phyloP scores from a whole-genome alignment of 2,113 vertebrate genomes.

The Gopherus evgoodei region DNA sequence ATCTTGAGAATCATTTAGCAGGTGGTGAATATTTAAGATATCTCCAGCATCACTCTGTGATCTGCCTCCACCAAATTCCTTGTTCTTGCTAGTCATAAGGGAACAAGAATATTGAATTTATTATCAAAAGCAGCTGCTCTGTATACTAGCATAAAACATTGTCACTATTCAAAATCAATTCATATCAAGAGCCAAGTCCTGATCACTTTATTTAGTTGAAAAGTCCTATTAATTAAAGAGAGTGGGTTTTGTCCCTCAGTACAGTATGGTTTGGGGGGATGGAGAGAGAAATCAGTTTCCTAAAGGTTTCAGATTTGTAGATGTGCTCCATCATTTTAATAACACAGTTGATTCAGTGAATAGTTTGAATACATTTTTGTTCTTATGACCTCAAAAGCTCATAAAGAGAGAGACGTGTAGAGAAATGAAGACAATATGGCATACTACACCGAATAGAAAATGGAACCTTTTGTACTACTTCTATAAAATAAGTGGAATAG shows the following conservation, averaged over 20 bases:
- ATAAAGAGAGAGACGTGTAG: neutral
- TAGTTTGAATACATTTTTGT: neutral
- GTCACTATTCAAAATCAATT: neutral
- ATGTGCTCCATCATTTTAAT: neutral
- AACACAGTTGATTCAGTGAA: neutral
- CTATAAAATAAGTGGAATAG: fast-evolving
- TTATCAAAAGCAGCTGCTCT: neutral
- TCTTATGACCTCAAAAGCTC: neutral
- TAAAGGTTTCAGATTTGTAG: neutral
- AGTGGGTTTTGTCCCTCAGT: neutral
- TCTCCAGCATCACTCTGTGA: neutral
- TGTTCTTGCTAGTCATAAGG: neutral
- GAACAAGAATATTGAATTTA: neutral
- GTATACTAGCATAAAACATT: neutral
- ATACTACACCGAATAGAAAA: neutral
- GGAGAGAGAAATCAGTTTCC: neutral
- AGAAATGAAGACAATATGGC: neutral
- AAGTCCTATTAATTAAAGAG: neutral
- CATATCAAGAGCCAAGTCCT: neutral
- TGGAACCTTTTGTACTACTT: neutral
- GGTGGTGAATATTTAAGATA: neutral
- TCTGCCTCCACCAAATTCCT: neutral
- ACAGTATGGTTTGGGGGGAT: neutral
- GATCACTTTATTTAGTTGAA: neutral
- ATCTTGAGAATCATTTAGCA: neutral